Evolutionary conservation across 1,140 invertebrate genomes (phyloP).

Genomic region (Drosophila eugracilis): DNA sequence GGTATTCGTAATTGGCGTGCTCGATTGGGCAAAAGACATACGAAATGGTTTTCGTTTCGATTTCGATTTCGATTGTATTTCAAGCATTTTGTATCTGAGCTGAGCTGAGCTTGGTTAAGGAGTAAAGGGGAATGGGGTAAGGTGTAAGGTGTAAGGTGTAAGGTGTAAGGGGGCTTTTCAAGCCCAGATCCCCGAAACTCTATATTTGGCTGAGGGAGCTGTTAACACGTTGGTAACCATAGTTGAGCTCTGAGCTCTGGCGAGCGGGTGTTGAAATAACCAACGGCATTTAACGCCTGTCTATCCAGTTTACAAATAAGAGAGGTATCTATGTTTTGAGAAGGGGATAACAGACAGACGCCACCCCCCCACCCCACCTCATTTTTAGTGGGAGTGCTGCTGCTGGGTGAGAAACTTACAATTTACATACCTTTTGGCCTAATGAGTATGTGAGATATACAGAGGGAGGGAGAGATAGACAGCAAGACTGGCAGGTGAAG

Average conservation of each 20-base stretch:
- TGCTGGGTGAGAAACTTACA: slow-evolving; percentile 13
- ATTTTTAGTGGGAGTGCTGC: neutral
- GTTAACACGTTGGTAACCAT: slow-evolving; percentile 40
- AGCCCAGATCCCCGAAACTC: slow-evolving; percentile 31
- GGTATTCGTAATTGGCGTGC: slow-evolving; percentile 71
- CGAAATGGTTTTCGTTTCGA: slow-evolving; percentile 49
- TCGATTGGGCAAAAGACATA: slow-evolving; percentile 72
- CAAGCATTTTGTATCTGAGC: slow-evolving; percentile 24
- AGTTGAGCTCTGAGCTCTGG: slow-evolving; percentile 46
- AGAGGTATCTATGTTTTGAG: neutral
- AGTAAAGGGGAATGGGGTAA: no score
- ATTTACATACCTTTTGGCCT: slow-evolving; percentile 20
- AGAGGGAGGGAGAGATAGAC: neutral
- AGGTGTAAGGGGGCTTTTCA: no score
- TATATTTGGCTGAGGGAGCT: slow-evolving; percentile 19
- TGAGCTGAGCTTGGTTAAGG: neutral
- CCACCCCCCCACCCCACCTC: no score
- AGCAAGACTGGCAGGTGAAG: slow-evolving; percentile 2
- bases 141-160: no score
- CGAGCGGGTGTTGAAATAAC: slow-evolving; percentile 67
- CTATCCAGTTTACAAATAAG: slow-evolving; percentile 42
- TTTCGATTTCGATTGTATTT: slow-evolving; percentile 34
- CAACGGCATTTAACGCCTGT: slow-evolving; percentile 42
- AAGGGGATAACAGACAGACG: neutral
- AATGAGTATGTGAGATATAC: slow-evolving; percentile 23